phyloP scores from a whole-genome alignment of 2,113 vertebrate species.

The Nycticorax nycticorax region DNA sequence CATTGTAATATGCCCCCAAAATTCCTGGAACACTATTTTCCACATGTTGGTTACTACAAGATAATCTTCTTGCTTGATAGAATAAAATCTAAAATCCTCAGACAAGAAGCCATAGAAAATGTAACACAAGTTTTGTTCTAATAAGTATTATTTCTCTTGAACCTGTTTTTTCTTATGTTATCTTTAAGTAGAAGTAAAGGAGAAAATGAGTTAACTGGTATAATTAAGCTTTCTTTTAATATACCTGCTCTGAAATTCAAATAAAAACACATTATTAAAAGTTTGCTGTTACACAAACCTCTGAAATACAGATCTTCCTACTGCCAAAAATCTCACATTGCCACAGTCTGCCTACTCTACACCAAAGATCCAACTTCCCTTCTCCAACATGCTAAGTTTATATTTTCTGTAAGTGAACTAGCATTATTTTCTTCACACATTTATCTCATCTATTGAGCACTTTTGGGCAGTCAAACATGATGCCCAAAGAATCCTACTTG shows the following conservation, averaged over 20 bases:
- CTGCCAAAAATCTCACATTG: not conserved
- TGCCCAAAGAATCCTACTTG: not conserved
- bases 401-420: not conserved
- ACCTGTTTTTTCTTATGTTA: not conserved
- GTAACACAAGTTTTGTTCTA: not conserved
- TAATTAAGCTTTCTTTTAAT: not conserved
- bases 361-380: not conserved
- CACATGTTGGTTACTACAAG: not conserved
- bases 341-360: not conserved
- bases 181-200: not conserved
- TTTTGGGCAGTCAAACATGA: not conserved
- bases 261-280: not conserved
- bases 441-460: not conserved
- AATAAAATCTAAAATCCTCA: not conserved
- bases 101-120: not conserved
- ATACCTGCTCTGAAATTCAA: not conserved
- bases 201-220: not conserved
- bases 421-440: not conserved
- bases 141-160: not conserved
- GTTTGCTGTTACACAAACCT: not conserved
- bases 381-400: not conserved
- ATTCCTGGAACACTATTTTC: not conserved
- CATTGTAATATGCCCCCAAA: not conserved
- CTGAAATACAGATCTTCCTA: not conserved
- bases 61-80: not conserved